Evolutionary conservation across 2,797 vertebrate species (phyloP).

Genomic region (Pseudochirops cupreus): DNA sequence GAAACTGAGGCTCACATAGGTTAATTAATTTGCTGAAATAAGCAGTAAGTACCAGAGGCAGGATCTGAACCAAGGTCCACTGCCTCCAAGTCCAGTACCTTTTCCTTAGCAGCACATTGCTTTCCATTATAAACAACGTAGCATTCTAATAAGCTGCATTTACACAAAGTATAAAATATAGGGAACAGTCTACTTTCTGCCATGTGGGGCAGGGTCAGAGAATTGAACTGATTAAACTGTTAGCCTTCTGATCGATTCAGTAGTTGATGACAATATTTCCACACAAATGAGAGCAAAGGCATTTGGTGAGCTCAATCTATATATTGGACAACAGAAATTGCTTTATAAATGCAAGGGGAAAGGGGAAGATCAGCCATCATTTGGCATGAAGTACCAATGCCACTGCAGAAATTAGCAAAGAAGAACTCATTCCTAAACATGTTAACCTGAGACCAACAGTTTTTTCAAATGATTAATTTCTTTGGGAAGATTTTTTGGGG

Average conservation of each 20-base stretch:
- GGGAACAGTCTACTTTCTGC: constrained; percentile 10
- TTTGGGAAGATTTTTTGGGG: background rate
- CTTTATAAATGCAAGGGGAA: constrained; percentile 61
- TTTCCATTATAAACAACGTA: constrained; percentile 6
- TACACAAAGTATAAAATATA: constrained; percentile 15
- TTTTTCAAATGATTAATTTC: constrained; percentile 8
- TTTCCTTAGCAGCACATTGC: background rate
- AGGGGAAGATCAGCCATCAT: constrained; percentile 53
- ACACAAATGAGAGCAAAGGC: constrained; percentile 63
- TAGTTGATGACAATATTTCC: constrained; percentile 65
- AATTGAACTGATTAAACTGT: constrained; percentile 67
- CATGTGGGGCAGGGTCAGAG: background rate
- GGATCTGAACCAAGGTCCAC: background rate
- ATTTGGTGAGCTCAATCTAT: constrained; percentile 66
- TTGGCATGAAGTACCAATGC: constrained; percentile 58
- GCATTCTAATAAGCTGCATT: background rate
- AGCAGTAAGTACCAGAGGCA: background rate
- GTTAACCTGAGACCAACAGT: constrained; percentile 51
- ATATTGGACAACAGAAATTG: constrained; percentile 59
- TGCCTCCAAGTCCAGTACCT: background rate
- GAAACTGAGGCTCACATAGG: background rate
- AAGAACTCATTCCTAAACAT: background rate
- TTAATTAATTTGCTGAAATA: background rate
- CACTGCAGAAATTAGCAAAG: background rate
- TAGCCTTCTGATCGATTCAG: constrained; percentile 59